Base-by-base conservation (phyloP, 2,888 invertebrate genomes). In the Bruchidius siliquastri region DNA sequence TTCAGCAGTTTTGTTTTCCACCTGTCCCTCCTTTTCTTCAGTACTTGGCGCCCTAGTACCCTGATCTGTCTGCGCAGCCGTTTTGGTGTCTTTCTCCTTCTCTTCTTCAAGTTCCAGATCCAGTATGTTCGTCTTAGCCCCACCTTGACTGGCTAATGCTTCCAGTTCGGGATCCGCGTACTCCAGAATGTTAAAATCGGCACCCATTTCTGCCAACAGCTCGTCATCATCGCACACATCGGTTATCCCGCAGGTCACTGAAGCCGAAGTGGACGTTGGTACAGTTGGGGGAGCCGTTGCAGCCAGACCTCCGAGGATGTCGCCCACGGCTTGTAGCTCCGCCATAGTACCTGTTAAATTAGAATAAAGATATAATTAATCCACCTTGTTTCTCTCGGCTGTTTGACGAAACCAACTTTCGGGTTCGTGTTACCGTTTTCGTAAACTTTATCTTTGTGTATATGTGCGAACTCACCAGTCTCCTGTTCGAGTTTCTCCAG, bases 141-240 rank as follows among this genome's bases (percentile, higher is more conserved):
- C 93, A 13, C 49, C 49, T 1, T 49, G 49, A 18, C 49, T 49
- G 74, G 92, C 92, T 80, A 94, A 90, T 76, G 92, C 92, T 79
- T 96, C 96, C 72, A 97, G 88, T 86, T 97, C 97, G 0, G 97
- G 96, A 88, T 98, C 97, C 0, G 96, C 97, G 86, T 97, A 98
- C 86, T 97, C 96, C 77, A 98, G 87, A 82, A 98, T 96, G 86
- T 98, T 97, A 87, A 98, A 98, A 88, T 97, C 97, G 76, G 95
- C 93, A 4, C 96, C 96, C 89, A 96, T 94, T 87, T 95, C 95
- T n/a, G 94, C 94, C 26, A 96, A 88, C 68, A 96, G 88, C 82
- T 96, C 96, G 81, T 95, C 94, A 81, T 95, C 94, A 82, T 96
- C 96, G 49, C 49, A 49, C 13, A 49, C 49, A 13, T 49, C 49